Percentiles rank a stretch among this genome's conserved stretches.
Evolutionary conservation across 1,140 invertebrate species (phyloP).

Genomic region (Armadillidium nasatum): DNA sequence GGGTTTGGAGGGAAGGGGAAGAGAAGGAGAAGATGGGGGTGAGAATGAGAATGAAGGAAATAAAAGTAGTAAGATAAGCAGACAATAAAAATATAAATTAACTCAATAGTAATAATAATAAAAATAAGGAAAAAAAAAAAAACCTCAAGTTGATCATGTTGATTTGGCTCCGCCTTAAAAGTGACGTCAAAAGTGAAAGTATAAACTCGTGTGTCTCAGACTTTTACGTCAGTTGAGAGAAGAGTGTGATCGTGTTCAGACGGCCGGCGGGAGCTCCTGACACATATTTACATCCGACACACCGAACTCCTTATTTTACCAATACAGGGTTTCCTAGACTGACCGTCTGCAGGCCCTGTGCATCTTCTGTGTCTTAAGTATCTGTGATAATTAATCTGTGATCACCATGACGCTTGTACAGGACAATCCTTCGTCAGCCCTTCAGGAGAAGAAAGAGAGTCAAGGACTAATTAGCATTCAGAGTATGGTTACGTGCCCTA

Average conservation of each 20-base stretch:
- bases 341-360: neutral
- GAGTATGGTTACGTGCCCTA: neutral
- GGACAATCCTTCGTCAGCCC: neutral
- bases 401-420: neutral
- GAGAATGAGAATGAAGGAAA: no score
- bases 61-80: no score
- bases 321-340: neutral
- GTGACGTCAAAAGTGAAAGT: neutral
- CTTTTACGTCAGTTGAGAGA: conserved; percentile 3
- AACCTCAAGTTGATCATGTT: neutral
- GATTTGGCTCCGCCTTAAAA: neutral
- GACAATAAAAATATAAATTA: no score
- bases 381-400: conserved; percentile 3
- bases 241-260: neutral
- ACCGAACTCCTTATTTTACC: neutral
- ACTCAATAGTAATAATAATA: no score
- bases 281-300: neutral
- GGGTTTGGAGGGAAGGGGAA: no score
- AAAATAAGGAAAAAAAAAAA: neutral
- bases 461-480: conserved; percentile 7
- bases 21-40: no score
- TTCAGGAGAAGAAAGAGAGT: conserved; percentile 5
- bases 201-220: neutral
- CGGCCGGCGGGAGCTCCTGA: conserved; percentile 2
- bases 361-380: neutral